These are phyloP conservation scores for Steromphala cineraria DNA, from an alignment of 2,888 invertebrate species.

Conservation along the genomic window DNA sequence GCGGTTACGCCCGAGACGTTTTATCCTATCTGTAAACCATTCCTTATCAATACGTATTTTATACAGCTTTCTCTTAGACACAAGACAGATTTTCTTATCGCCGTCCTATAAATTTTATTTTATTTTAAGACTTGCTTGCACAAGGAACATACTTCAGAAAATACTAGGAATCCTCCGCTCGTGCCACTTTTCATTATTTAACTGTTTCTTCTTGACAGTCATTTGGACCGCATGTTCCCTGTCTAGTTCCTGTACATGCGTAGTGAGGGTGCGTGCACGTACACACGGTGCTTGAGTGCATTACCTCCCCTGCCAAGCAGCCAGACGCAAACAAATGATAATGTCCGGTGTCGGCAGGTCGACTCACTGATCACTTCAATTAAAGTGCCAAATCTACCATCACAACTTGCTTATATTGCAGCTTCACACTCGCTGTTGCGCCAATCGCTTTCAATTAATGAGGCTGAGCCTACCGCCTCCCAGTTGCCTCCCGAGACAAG, in stretches of 20 bases:
- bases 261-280: background rate
- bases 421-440: background rate
- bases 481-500: background rate
- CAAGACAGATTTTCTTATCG: conserved; percentile 6
- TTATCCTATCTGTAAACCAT: too few species aligned
- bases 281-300: background rate
- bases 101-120: conserved; percentile 10
- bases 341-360: background rate
- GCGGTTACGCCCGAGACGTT: too few species aligned
- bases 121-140: background rate
- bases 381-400: background rate
- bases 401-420: background rate
- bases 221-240: background rate
- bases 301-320: background rate
- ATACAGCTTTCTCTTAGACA: too few species aligned
- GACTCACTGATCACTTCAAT: conserved; percentile 8
- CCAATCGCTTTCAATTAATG: conserved; percentile 6
- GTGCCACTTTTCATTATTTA: conserved; percentile 7
- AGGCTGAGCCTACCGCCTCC: background rate
- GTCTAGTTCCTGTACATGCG: too few species aligned
- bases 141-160: background rate
- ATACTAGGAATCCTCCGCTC: background rate
- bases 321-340: background rate
- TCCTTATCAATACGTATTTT: too few species aligned
- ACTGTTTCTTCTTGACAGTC: background rate